Conservation (phyloP, 2,797 vertebrate species). For the Trachops cirrhosus region DNA sequence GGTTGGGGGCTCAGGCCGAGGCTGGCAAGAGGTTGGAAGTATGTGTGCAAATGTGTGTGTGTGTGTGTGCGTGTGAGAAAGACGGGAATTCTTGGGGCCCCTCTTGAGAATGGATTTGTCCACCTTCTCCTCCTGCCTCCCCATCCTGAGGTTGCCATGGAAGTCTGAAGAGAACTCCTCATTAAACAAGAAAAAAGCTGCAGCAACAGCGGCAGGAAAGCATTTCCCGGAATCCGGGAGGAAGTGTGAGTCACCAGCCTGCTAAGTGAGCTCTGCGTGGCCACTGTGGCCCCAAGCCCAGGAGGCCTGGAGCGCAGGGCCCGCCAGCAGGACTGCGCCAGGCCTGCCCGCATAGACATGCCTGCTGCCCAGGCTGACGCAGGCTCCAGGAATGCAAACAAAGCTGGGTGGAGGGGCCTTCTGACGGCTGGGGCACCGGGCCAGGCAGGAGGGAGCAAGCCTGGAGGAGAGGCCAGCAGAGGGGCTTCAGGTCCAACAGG, state of each 20-base stretch:
- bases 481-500: not conserved
- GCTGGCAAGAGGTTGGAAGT: conserved; percentile 56
- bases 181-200: conserved; percentile 72
- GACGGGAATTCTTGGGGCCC: conserved; percentile 60
- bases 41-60: not conserved
- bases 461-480: not conserved
- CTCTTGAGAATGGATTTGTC: conserved; percentile 36
- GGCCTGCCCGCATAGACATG: conserved; percentile 45
- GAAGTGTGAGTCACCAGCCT: conserved; percentile 76
- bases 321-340: not conserved
- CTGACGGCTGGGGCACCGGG: not conserved
- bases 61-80: not conserved
- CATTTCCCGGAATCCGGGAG: conserved; percentile 81
- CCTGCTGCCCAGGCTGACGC: conserved; percentile 63
- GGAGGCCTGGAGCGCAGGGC: not conserved
- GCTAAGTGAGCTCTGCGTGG: conserved; percentile 47
- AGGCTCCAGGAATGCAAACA: conserved; percentile 74
- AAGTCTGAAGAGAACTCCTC: conserved; percentile 51
- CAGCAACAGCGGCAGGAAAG: conserved; percentile 44
- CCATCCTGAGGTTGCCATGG: conserved; percentile 76
- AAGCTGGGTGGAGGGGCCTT: conserved; percentile 59
- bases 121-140: conserved; percentile 61
- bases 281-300: conserved; percentile 15
- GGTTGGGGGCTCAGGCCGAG: conserved; percentile 78
- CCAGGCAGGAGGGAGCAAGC: conserved; percentile 54